phyloP scores from a whole-genome alignment of 2,113 vertebrate species.

The Antechinus flavipes region DNA sequence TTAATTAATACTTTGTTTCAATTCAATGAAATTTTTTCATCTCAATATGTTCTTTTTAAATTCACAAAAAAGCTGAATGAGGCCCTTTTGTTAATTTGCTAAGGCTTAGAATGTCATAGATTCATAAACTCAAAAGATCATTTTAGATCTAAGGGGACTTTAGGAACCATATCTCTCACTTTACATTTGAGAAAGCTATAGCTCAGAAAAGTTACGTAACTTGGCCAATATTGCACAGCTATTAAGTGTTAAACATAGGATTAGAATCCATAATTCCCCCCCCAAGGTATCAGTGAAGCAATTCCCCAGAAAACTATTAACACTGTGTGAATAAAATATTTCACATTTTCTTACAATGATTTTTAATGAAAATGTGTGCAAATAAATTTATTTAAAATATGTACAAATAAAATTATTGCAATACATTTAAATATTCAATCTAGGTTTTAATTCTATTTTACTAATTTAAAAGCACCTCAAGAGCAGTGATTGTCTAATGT shows the following conservation, averaged over 20 bases:
- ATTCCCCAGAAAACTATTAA: not conserved
- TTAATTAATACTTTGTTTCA: not conserved
- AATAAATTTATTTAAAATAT: conserved; percentile 14
- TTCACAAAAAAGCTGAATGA: not conserved
- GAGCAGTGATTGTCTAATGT: too few species aligned
- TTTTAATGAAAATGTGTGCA: not conserved
- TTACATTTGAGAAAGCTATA: too few species aligned
- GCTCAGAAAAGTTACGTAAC: too few species aligned
- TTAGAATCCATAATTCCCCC: too few species aligned
- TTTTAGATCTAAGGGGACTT: not conserved
- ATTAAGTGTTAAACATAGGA: too few species aligned
- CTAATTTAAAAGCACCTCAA: too few species aligned
- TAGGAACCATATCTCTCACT: too few species aligned
- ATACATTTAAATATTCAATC: not conserved
- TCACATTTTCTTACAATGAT: not conserved
- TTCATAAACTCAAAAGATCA: not conserved
- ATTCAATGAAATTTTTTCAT: not conserved
- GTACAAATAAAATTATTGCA: conserved; percentile 19
- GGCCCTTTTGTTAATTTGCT: not conserved
- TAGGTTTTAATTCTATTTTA: not conserved
- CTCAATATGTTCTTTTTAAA: not conserved
- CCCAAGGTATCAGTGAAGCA: not conserved
- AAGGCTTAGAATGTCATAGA: not conserved
- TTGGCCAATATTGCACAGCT: too few species aligned
- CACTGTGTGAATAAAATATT: not conserved